Conservation (phyloP, 2,797 vertebrate genomes). For the Tarsius wallacei region DNA sequence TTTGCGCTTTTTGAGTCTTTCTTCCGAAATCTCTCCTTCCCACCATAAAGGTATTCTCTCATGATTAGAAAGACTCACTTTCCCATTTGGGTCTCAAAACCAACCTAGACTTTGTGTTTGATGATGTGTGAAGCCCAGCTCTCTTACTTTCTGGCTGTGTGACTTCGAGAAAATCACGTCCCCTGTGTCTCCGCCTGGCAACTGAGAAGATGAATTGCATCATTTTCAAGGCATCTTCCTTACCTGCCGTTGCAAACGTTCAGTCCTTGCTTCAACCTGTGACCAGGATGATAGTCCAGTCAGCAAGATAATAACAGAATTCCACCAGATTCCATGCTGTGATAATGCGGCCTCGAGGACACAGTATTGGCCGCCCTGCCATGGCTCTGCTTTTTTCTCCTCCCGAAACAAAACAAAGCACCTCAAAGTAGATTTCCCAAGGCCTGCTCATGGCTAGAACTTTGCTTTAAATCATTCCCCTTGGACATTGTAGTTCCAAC, state of each 20-base stretch:
- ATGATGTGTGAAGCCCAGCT: not conserved
- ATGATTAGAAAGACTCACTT: not conserved
- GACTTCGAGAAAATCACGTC: not conserved
- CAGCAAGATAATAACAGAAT: accelerated
- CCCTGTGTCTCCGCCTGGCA: not conserved
- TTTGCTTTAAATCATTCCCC: not conserved
- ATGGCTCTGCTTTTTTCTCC: not conserved
- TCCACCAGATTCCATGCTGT: accelerated
- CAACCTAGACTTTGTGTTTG: not conserved
- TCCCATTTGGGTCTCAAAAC: not conserved
- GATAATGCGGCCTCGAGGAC: accelerated
- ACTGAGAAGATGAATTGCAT: not conserved
- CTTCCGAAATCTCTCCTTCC: not conserved
- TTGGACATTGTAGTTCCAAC: not conserved
- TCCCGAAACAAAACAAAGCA: not conserved
- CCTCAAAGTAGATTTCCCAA: not conserved
- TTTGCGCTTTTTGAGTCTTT: not conserved
- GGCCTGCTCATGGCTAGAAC: not conserved
- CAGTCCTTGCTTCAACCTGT: not conserved
- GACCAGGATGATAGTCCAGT: not conserved
- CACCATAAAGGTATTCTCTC: not conserved
- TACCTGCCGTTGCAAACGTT: not conserved
- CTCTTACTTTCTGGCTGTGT: not conserved
- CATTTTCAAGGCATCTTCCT: not conserved
- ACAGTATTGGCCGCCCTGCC: accelerated